These are phyloP conservation scores for pig (Sus scrofa) DNA, from an alignment of 2,113 vertebrate genomes.

Conservation along the genomic window T2T-Sscrofa CM000814.6:147465501-147466000, in stretches of 20 bases:
- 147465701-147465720: background rate
- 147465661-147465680: background rate
- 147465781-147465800: background rate
- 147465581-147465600: background rate
- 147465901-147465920: background rate
- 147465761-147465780: background rate
- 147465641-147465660: background rate
- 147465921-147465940: slow-evolving; percentile 61
- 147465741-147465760: no score
- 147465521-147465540: background rate
- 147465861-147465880: slow-evolving; percentile 41
- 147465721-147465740: background rate
- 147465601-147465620: background rate
- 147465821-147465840: no score
- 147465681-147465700: background rate
- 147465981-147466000: slow-evolving; percentile 63
- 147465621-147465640: background rate
- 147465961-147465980: background rate
- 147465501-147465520: background rate
- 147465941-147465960: background rate
- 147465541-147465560: no score
- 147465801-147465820: background rate
- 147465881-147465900: background rate
- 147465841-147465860: background rate
- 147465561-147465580: background rate